phyloP scores from a whole-genome alignment of 2,113 vertebrate genomes.

The Etia nguti region DNA sequence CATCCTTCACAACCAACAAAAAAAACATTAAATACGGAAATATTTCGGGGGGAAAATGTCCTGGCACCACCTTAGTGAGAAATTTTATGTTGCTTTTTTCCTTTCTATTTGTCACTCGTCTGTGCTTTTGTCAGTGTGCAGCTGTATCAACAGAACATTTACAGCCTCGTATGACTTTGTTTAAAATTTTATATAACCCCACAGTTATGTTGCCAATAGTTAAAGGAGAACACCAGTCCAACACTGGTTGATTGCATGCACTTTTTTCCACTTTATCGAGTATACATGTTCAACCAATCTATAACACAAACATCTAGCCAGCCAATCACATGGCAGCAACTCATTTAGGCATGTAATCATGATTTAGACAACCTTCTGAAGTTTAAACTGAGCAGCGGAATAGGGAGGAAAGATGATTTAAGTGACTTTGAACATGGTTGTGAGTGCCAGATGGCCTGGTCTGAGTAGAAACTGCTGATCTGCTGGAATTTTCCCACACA shows the following conservation, averaged over 20 bases:
- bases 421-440: not conserved
- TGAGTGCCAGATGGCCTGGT: not conserved
- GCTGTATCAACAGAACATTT: not conserved
- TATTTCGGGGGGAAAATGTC: not conserved
- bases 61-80: not conserved
- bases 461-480: not conserved
- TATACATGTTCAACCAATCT: not conserved
- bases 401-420: not conserved
- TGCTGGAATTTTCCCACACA: not conserved
- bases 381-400: not conserved
- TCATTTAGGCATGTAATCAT: not conserved
- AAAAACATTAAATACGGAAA: not conserved
- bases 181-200: not conserved
- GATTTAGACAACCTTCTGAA: not conserved
- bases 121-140: not conserved
- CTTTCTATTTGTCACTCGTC: not conserved
- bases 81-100: not conserved
- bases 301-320: not conserved
- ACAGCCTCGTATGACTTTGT: not conserved
- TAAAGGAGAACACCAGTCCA: not conserved
- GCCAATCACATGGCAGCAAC: not conserved
- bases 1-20: not conserved
- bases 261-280: fast-evolving
- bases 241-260: fast-evolving
- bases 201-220: not conserved